Evolutionary conservation across 53 echinoderm and acorn worm species (phyloP), one percentile per base, ranked within the genome.

Genomic region (Hippasteria phrygiana): DNA sequence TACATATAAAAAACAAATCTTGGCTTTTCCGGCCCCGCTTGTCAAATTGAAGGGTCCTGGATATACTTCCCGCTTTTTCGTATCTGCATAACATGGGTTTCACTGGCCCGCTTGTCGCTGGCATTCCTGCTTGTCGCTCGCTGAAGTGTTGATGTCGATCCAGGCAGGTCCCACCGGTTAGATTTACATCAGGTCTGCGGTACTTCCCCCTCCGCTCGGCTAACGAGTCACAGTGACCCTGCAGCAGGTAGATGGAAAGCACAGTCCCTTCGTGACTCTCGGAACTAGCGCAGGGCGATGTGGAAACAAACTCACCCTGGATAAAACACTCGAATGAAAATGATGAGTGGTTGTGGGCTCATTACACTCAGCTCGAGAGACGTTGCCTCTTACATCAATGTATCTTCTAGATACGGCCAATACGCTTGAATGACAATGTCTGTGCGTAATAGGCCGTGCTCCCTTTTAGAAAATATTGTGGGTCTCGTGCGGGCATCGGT

Each of bases 81-180:
- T 38, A 62, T 62, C 27, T 62, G 79, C 62, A 62, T 79, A 39
- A 40, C 59, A 62, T 27, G 79, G 62, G 29, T 79, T 79, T 39
- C 41, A 53, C 79, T 34, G 79, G 42, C 10, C 40, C 62, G 18
- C 3, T 9, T 8, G 2, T 7, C 10, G 26, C 35, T 35, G 37
- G 41, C 50, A 47, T 75, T 50, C 13, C 78, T 38, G 12, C 37
- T n/a, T 31, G 76, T 47, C 53, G 50, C 34, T 16, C 51, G 33
- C 53, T 48, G 32, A 62, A 79, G 79, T 79, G 79, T 79, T 79
- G 45, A 79, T 79, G 59, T 62, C 79, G 62, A 41, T 79, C 33
- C 46, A 18, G 36, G 18, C 26, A 43, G 24, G 43, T 59, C 45
- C 82, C 43, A 41, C 5, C 31, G 45, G 40, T 5, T 66, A 27